Evolutionary conservation across 2,797 vertebrate genomes (phyloP).

Genomic region (Cossypha heuglini): DNA sequence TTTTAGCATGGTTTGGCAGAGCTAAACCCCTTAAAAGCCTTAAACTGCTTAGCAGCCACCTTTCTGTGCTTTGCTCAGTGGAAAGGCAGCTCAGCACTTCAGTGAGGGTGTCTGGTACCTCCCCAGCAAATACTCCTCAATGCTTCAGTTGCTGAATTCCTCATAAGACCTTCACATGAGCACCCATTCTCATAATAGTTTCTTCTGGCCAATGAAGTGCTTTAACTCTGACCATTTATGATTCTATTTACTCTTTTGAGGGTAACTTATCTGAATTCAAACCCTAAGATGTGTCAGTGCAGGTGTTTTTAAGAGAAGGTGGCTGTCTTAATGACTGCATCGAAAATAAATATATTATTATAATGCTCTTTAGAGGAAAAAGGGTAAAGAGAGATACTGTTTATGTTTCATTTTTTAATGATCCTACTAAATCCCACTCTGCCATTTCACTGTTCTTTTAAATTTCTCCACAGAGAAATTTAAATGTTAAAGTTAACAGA

Average conservation of each 20-base stretch:
- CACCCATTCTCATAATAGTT: neutral
- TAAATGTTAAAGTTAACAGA: neutral
- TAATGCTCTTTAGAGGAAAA: neutral
- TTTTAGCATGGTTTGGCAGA: neutral
- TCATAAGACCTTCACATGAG: neutral
- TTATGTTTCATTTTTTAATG: neutral
- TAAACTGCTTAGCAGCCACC: neutral
- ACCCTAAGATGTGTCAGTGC: neutral
- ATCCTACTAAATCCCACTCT: neutral
- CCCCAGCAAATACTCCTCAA: neutral
- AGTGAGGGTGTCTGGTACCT: neutral
- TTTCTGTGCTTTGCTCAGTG: neutral
- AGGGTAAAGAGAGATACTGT: neutral
- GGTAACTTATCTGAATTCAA: neutral
- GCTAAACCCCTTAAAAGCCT: neutral
- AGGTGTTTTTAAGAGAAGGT: neutral
- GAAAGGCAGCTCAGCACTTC: neutral
- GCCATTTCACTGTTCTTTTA: neutral
- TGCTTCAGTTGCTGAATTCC: neutral
- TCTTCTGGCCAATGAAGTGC: neutral
- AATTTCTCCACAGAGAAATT: neutral
- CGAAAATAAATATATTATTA: neutral
- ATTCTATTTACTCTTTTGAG: neutral
- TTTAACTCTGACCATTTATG: neutral
- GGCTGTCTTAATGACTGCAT: neutral